A percentile compares a stretch with the other conserved stretches of the same genome.
Conservation (phyloP, 2,797 vertebrate species). For the Euphonia xanthogaster region DNA sequence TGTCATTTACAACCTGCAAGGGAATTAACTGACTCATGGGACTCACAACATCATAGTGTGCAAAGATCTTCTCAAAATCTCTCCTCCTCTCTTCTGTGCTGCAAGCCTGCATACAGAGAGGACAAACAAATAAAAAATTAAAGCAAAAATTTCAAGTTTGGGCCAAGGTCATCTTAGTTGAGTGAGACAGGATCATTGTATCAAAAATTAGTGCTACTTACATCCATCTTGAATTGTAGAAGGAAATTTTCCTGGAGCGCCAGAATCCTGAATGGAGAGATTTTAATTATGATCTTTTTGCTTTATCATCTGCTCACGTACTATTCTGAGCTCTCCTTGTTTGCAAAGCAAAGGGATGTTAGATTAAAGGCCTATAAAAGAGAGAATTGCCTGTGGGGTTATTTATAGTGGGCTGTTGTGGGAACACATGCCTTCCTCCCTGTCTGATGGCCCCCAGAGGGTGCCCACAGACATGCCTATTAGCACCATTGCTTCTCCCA, state of each 20-base stretch:
- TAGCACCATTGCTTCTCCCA: neutral
- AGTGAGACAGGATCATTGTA: neutral
- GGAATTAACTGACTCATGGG: accelerated
- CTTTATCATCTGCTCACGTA: neutral
- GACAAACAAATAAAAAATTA: neutral
- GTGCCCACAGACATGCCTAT: neutral
- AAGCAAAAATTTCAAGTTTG: neutral
- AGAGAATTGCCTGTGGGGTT: neutral
- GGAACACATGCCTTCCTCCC: neutral
- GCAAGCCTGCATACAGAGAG: slow-evolving; percentile 74
- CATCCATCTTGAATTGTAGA: slow-evolving; percentile 93
- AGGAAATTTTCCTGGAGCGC: slow-evolving; percentile 94
- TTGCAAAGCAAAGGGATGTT: neutral
- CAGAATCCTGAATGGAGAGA: slow-evolving; percentile 83
- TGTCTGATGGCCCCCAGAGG: neutral
- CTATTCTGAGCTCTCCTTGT: neutral
- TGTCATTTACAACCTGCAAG: neutral
- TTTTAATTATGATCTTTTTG: neutral
- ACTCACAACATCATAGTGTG: slow-evolving; percentile 95
- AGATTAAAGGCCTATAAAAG: neutral
- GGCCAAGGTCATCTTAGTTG: neutral
- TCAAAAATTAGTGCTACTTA: slow-evolving; percentile 73
- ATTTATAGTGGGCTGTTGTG: neutral
- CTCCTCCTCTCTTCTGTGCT: slow-evolving; percentile 86
- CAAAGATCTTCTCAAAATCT: slow-evolving; percentile 96